Evolutionary conservation across 2,888 invertebrate genomes (phyloP), one percentile per base, ranked within the genome.

Genomic region (Colletes collaris): DNA sequence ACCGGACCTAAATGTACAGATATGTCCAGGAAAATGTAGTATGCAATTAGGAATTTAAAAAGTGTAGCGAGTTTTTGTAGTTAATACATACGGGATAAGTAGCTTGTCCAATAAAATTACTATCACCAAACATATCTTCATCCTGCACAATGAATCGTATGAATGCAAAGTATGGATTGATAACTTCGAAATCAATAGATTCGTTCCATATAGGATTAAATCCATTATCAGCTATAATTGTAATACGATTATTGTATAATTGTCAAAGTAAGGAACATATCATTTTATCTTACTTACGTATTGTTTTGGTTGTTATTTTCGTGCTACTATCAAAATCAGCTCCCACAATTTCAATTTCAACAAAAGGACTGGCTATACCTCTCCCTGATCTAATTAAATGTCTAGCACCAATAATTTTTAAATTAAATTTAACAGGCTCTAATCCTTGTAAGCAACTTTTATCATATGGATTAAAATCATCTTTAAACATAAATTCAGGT

Each of bases 121-220:
- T 97, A 90, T 99, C 99, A 0, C 98, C 98, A 93, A 99, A 99
- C 94, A 98, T 97, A 92, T 99, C 99, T 93, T 98, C 99, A 93
- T 98, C 98, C 93, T 98, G 97, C 0, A 98, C 97, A 55, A 97
- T 95, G 93, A 99, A 98, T 52, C 98, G 95, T 63, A 98, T 93
- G 63, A 99, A 93, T 0, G 98, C 97, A 90, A 98, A 95, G 69
- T 97, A 95, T 0, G 98, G 97, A 94, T 97, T 97, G 13, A 94
- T 93, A 11, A 99, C 95, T 53, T 96, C 95, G 92, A 98, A 98
- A 88, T 97, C 96, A 93, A 97, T 97, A 50, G 92, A 91, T 90
- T 98, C 98, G 91, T 97, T 97, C 98, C 99, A 99, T 73, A 96
- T 94, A 0, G 99, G 99, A 94, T 98, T 98, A 82, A 98, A 96